These are phyloP conservation scores for Labrus mixtus DNA, from an alignment of 2,113 vertebrate genomes.

Conservation along the genomic window DNA sequence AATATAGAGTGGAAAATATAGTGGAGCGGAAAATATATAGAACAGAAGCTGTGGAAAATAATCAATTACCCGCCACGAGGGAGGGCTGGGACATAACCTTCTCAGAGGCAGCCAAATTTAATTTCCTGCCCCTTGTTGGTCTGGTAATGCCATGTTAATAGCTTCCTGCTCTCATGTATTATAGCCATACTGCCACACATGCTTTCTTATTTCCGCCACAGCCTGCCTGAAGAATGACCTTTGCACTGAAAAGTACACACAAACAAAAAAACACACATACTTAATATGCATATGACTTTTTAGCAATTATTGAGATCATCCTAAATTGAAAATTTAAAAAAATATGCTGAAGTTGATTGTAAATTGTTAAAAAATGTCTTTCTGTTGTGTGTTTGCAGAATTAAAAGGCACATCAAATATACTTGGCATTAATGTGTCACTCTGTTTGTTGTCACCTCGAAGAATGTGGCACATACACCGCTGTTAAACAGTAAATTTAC, in stretches of 20 bases:
- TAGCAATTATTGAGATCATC: too few relatives aligned
- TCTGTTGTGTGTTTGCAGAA: too few relatives aligned
- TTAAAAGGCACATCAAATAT: too few relatives aligned
- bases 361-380: too few relatives aligned
- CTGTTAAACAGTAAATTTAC: too few relatives aligned
- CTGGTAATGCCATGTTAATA: slow-evolving; percentile 85
- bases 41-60: slow-evolving; percentile 56
- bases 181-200: slow-evolving; percentile 53
- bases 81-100: slow-evolving; percentile 79
- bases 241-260: not conserved
- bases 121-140: slow-evolving; percentile 84
- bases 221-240: slow-evolving; percentile 48
- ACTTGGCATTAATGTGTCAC: too few relatives aligned
- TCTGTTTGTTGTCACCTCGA: too few relatives aligned
- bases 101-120: slow-evolving; percentile 79
- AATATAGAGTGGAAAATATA: not conserved
- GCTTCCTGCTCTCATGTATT: slow-evolving; percentile 83
- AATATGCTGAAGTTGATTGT: too few relatives aligned
- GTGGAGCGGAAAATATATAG: not conserved
- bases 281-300: not conserved
- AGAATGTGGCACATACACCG: too few relatives aligned
- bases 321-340: too few relatives aligned
- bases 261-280: not conserved
- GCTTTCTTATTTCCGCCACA: slow-evolving; percentile 72
- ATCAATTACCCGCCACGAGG: slow-evolving; percentile 71